Percentiles rank a stretch among this genome's conserved stretches.
Evolutionary conservation across 2,888 invertebrate genomes (phyloP).

Genomic region (Trissolcus brochymenae): DNA sequence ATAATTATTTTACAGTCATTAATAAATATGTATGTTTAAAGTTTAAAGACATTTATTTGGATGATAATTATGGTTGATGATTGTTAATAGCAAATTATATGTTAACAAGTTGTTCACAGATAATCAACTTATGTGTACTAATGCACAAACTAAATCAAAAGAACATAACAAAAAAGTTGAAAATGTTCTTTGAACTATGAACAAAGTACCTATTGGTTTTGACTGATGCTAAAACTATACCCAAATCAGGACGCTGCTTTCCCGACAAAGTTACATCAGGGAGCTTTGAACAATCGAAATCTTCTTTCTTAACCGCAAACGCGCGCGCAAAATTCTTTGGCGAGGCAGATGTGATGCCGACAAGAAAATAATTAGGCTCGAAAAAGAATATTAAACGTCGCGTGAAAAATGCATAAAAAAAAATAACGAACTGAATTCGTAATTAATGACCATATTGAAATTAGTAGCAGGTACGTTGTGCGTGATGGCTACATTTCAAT

Average conservation of each 20-base stretch:
- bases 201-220: background rate
- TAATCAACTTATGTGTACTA: too few relatives aligned
- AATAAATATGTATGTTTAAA: too few relatives aligned
- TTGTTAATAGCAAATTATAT: too few relatives aligned
- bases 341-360: conserved; percentile 8
- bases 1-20: too few relatives aligned
- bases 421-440: conserved; percentile 57
- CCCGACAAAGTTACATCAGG: conserved; percentile 21
- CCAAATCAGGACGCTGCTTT: conserved; percentile 24
- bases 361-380: conserved; percentile 51
- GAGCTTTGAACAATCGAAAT: conserved; percentile 9
- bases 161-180: too few relatives aligned
- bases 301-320: conserved; percentile 15
- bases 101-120: too few relatives aligned
- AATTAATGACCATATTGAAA: conserved; percentile 58
- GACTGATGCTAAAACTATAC: conserved; percentile 12
- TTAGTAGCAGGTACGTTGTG: conserved; percentile 55
- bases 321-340: background rate
- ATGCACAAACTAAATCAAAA: too few relatives aligned
- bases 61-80: too few relatives aligned
- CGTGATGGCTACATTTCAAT: conserved; percentile 56
- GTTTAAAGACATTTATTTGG: too few relatives aligned
- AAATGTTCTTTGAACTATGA: too few relatives aligned
- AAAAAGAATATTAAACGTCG: conserved; percentile 55
- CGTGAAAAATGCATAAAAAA: conserved; percentile 57